Evolutionary conservation across 2,797 vertebrate species (phyloP), one percentile per base, ranked within the genome.

Genomic region (Falco biarmicus): DNA sequence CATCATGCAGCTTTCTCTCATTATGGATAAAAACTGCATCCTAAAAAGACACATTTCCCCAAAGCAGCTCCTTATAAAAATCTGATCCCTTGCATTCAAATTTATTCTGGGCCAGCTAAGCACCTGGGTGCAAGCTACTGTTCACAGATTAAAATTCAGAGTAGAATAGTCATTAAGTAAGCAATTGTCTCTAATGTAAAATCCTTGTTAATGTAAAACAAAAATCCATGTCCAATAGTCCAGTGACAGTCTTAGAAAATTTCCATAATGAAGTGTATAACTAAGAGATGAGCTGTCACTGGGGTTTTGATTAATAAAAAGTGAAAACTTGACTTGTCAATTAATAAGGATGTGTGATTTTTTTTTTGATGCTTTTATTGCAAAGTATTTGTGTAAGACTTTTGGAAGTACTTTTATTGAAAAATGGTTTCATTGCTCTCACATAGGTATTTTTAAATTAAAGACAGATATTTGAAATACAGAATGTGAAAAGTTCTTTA

Each of bases 371-470:
- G 41, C 32, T 74, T 2, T 31, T 37, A 50, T 6, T 50, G 39
- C 45, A 26, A 51, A 34, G 15, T 32, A n/a, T 39, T 77, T 57
- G 17, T 59, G 25, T 37, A 51, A 59, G 5, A 22, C 22, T 89
- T 69, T n/a, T 11, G 50, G 43, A 78, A 79, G 7, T 24, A 24
- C 24, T 70, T 65, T 13, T 13, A 37, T 5, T 20, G n/a, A 34
- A 60, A 78, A 57, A 18, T 16, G 17, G 61, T 92, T 80, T 39
- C 66, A 7, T 15, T 60, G n/a, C 48, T 69, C 43, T 84, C 34
- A 45, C 1, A 0, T 0, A 1, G 8, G 32, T 65, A 41, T 65
- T 57, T 65, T 60, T n/a, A 56, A 69, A 69, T 24, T 19, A 53
- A 65, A 37, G 29, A 65, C 50, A 51, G 2, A 2, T 29, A 50